Percentiles rank a stretch among this genome's conserved stretches.
Conservation (phyloP, 2,888 invertebrate species). For the Philereme transversata region DNA sequence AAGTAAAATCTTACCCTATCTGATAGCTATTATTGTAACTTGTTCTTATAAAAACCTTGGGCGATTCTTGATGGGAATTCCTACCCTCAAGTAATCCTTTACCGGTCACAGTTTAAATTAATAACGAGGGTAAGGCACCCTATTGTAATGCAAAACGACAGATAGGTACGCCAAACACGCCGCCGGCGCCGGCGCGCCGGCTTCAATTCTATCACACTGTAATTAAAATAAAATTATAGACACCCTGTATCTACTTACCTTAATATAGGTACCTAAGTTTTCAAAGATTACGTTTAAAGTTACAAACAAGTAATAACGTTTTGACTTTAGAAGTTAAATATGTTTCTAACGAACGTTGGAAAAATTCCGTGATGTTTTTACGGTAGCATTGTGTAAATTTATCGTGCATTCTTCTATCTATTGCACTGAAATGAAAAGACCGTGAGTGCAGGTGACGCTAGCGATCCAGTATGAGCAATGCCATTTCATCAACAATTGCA, state of each 20-base stretch:
- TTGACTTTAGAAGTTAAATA: too few relatives aligned
- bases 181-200: too few relatives aligned
- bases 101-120: conserved; percentile 28
- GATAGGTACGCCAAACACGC: conserved; percentile 18
- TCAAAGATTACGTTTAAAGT: neutral
- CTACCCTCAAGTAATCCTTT: conserved; percentile 13
- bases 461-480: too few relatives aligned
- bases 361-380: too few relatives aligned
- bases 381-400: too few relatives aligned
- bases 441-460: too few relatives aligned
- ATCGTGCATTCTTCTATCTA: too few relatives aligned
- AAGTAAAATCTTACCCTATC: conserved; percentile 5
- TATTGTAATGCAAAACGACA: conserved; percentile 29
- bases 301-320: too few relatives aligned
- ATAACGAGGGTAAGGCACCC: conserved; percentile 27
- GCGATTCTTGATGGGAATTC: conserved; percentile 16
- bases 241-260: conserved; percentile 2
- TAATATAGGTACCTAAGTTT: neutral
- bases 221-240: conserved; percentile 19
- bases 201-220: conserved; percentile 1
- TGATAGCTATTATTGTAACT: conserved; percentile 16
- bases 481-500: too few relatives aligned
- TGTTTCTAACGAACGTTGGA: too few relatives aligned
- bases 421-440: too few relatives aligned
- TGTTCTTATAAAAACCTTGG: conserved; percentile 11